Base-by-base conservation (phyloP, 2,888 invertebrate species). In the Omphaloscelis lunosa region DNA sequence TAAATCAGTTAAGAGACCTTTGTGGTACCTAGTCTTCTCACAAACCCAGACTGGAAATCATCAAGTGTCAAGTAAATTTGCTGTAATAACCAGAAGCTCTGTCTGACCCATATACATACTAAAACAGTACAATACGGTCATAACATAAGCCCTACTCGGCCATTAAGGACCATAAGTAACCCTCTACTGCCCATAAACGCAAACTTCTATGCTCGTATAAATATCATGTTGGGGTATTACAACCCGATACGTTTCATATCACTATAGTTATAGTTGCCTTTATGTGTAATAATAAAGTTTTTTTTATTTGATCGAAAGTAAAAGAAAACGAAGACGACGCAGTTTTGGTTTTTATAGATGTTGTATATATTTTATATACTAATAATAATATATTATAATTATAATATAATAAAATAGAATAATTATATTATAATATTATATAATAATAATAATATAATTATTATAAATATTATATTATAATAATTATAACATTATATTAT, bases 171-270 rank as follows among this genome's bases (percentile, higher is more conserved):
- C 61, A 59, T 73, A 72, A 66, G 72, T 72, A 82, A 83, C 77
- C 58, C 58, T 62, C 66, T 34, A 72, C 27, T 41, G 84, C 15
- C 71, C 72, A 83, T 83, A 86, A 86, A 72, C 48, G 53, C 27
- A 61, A 72, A 83, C 70, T 86, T 83, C 27, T 77, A 67, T 70
- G 84, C 72, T 67, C 70, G 23, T 72, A 78, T 83, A 83, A 77
- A 86, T 86, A 86, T 69, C 62, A 70, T 63, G 79, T 77, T 68
- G 61, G 68, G 58, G 66, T 77, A 62, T 86, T 72, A 72, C 62
- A 41, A 58, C 66, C 61, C 62, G 41, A 86, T 71, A 82, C 62
- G 53, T 61, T 82, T 68, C 41, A 34, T 34, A 59, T 65, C 41
- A 65, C 29, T 59, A 66, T 39, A 12, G n/a, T 62, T 80, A n/a